phyloP scores from a whole-genome alignment of 2,888 invertebrate genomes.

The Bellardia pandia region DNA sequence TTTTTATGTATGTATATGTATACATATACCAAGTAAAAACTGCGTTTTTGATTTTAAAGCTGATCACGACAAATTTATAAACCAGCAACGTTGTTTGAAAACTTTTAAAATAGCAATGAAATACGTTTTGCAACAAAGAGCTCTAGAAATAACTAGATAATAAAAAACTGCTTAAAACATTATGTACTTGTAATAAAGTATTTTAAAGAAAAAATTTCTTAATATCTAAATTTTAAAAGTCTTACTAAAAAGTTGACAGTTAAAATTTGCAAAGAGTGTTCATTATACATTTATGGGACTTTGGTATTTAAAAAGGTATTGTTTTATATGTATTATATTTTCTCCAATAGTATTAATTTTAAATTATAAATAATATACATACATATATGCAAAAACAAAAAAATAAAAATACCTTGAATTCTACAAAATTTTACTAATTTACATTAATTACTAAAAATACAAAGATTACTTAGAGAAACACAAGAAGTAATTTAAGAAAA shows the following conservation, averaged over 20 bases:
- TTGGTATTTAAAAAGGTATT: conserved; percentile 65
- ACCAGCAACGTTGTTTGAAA: no score
- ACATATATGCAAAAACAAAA: not conserved
- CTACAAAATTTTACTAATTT: conserved; percentile 57
- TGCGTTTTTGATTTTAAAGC: no score
- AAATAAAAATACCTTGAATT: conserved; percentile 35
- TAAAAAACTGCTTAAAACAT: no score
- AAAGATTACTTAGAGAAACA: not conserved
- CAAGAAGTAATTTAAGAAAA: not conserved
- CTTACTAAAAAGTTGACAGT: not conserved
- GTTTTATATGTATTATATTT: not conserved
- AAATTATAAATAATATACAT: not conserved
- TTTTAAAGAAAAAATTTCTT: not conserved
- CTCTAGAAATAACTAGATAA: no score
- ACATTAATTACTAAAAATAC: conserved; percentile 23
- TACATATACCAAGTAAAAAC: no score
- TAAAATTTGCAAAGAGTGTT: not conserved
- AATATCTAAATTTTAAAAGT: conserved; percentile 11
- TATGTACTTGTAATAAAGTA: no score
- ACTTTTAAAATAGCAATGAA: no score
- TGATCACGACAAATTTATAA: no score
- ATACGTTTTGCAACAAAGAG: no score
- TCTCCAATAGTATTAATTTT: not conserved
- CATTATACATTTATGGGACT: conserved; percentile 52
- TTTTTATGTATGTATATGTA: no score